A percentile compares a stretch with the other conserved stretches of the same genome.
These are phyloP conservation scores for Ptilonorhynchus violaceus DNA, from an alignment of 2,113 vertebrate species.

Conservation along the genomic window DNA sequence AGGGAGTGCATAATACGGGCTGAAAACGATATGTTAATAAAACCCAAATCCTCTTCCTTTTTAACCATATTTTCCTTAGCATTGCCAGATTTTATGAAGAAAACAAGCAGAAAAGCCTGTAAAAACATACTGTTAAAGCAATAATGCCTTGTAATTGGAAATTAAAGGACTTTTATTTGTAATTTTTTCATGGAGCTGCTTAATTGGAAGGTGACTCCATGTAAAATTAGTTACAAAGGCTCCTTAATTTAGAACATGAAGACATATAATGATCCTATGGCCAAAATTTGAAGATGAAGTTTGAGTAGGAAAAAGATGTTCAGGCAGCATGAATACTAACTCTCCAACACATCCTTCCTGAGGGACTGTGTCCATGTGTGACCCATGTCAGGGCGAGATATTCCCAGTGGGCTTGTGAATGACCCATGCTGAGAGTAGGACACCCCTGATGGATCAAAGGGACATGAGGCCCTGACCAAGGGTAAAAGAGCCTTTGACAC, in stretches of 20 bases:
- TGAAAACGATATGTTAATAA: background rate
- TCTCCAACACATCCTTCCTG: background rate
- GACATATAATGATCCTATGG: background rate
- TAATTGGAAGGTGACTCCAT: background rate
- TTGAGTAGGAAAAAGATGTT: background rate
- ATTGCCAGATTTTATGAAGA: background rate
- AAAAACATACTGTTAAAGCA: background rate
- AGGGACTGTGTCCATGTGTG: background rate
- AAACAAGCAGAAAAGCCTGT: background rate
- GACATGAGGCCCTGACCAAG: rapidly evolving
- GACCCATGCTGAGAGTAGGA: background rate
- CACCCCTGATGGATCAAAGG: background rate
- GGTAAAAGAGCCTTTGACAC: background rate
- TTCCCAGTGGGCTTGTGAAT: background rate
- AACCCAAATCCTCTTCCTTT: rapidly evolving
- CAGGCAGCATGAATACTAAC: background rate
- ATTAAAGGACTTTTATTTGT: background rate
- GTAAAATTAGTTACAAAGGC: background rate
- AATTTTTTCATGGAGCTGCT: background rate
- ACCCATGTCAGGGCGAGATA: background rate
- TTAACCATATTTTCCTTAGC: background rate
- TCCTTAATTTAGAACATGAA: background rate
- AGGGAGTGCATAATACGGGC: background rate
- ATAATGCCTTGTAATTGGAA: background rate
- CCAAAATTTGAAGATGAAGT: background rate